Evolutionary conservation across 1,140 invertebrate genomes (phyloP), one percentile per base, ranked within the genome.

Genomic region (Thaumetopoea pityocampa): DNA sequence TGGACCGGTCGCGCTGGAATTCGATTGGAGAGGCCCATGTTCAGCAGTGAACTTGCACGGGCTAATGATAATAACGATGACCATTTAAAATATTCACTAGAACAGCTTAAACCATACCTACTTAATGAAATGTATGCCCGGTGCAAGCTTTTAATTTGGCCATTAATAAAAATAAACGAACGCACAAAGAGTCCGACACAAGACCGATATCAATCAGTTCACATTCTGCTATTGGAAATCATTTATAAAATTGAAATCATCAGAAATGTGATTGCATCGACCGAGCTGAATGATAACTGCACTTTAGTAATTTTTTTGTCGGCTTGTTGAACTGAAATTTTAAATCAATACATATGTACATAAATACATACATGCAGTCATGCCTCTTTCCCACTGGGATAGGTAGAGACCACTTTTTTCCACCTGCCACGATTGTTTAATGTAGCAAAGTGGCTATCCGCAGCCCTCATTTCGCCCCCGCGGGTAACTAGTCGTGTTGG

Each of bases 81-180:
- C n/a, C n/a, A n/a, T n/a, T n/a, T n/a, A n/a, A n/a, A n/a, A n/a
- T n/a, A n/a, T n/a, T n/a, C n/a, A n/a, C n/a, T n/a, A n/a, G n/a
- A n/a, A n/a, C n/a, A n/a, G n/a, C n/a, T n/a, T n/a, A n/a, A n/a
- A n/a, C n/a, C n/a, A n/a, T n/a, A n/a, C n/a, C n/a, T n/a, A n/a
- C n/a, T n/a, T n/a, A n/a, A n/a, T n/a, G n/a, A 44, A 41, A 45
- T 41, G 43, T 48, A 45, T 46, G 42, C 40, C 42, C 54, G 44
- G 46, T 54, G 45, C 41, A 22, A 57, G 57, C 66, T 69, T 65
- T 71, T 48, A 60, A 65, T n/a, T n/a, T n/a, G n/a, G n/a, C 51
- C 57, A 61, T 51, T 55, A 63, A 66, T 37, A 43, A 55, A 65
- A 51, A 57, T 59, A 45, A 23, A 51, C 20, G 28, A 47, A 51